Evolutionary conservation across 2,797 vertebrate species (phyloP), one percentile per base, ranked within the genome.

Genomic region (Ispidina picta): DNA sequence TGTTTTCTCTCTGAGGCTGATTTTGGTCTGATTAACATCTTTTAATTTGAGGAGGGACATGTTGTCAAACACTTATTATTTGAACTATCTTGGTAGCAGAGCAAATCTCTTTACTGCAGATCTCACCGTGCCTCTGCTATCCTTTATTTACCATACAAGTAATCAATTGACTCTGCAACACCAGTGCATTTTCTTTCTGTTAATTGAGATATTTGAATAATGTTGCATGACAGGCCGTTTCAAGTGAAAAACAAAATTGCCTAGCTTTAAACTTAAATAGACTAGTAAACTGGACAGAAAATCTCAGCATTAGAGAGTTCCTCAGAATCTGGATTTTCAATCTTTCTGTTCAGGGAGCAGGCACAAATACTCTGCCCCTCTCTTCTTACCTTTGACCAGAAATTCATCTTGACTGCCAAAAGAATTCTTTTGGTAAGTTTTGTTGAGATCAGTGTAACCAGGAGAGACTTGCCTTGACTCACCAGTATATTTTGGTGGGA

Each of bases 121-220:
- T 63, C 8, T 76, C 0, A 0, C 0, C 0, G 9, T 8, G 76
- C 20, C 6, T 52, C 33, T 72, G n/a, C 16, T 6, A 4, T 58
- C 15, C 11, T 31, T 72, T 58, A 28, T 79, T 54, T 92, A 1
- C 28, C 4, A 1, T 48, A 9, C 4, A 25, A 65, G 10, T 15
- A 49, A 52, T n/a, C 18, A 76, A 19, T 73, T 93, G 43, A 21
- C 7, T 77, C 23, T 64, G 41, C 46, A 71, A 43, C 9, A 39
- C 4, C 9, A 29, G 1, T 21, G 10, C 21, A 13, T 77, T 73
- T 66, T 71, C 35, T 39, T 49, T 51, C 15, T 80, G 3, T 59
- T 75, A 62, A 31, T 69, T 73, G 28, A 56, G 41, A 60, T 43
- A 70, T 4, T 55, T 65, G 33, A 59, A 68, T 86, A 44, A 69